Evolutionary conservation across 1,140 invertebrate genomes (phyloP), one percentile per base, ranked within the genome.

Genomic region (Coboldia fuscipes): DNA sequence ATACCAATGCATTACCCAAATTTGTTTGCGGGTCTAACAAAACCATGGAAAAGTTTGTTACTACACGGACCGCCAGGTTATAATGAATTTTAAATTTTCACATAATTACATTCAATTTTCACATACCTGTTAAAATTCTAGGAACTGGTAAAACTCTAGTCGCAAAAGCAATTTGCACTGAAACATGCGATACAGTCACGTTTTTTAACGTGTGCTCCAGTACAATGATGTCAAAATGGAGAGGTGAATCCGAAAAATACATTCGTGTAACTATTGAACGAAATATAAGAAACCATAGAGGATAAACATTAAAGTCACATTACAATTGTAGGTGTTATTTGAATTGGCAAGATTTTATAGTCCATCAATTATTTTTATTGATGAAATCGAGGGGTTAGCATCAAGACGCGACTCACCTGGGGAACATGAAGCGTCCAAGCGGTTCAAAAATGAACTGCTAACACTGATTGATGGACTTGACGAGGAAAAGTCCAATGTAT

Each of bases 311-410:
- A n/a, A n/a, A n/a, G n/a, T n/a, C n/a, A n/a, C n/a, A n/a, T n/a
- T n/a, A n/a, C n/a, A n/a, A n/a, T 43, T 42, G 10, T 57, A 85
- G 65, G 67, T 88, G 1, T 58, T 94, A 12, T 85, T 86, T 41
- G 80, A 90, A 40, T 65, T 90, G 62, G 92, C 92, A 0, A 68
- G 76, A n/a, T 75, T 75, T 51, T 75, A 86, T 49, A 74, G 89
- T 1, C 93, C 93, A 0, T 80, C 83, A 2, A 86, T 86, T 23
- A 88, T 97, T 41, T 97, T 97, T 55, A 74, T 97, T 22, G 93
- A 97, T 52, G 93, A 98, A 59, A 75, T 97, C 31, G 93, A 98
- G 50, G 77, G 83, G 18, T 59, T 96, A 12, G 75, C 81, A 4
- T 75, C 76, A 0, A 68, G 68, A 35, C 56, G 77, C 15, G 73